Conservation (phyloP, 2,888 invertebrate species). For the Melipona bicolor region DNA sequence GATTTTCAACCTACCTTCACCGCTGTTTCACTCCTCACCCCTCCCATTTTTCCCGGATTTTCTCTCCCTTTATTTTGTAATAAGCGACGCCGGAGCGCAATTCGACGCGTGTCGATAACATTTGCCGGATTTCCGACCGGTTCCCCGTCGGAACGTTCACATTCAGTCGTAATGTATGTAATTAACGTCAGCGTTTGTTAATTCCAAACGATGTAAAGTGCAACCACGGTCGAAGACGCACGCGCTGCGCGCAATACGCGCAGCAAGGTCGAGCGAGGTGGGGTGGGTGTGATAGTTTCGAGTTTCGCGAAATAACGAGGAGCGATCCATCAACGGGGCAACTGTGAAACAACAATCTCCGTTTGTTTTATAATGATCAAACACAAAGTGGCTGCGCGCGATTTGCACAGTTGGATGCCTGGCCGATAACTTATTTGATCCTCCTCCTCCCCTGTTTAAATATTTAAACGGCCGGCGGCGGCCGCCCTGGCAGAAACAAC, state of each 20-base stretch:
- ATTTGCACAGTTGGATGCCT: constrained; percentile 11
- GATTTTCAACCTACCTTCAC: constrained; percentile 6
- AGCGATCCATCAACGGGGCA: constrained; percentile 27
- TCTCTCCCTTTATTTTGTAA: not conserved
- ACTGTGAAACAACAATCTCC: constrained; percentile 27
- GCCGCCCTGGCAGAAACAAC: not conserved
- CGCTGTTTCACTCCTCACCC: not conserved
- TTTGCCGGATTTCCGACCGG: constrained; percentile 41
- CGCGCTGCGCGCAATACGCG: not conserved
- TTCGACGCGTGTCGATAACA: constrained; percentile 42
- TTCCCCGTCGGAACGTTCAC: constrained; percentile 19
- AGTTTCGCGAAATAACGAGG: constrained; percentile 38
- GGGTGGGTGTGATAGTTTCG: not conserved
- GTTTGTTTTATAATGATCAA: constrained; percentile 32
- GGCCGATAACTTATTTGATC: constrained; percentile 16
- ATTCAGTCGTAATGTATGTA: constrained; percentile 35
- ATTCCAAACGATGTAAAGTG: constrained; percentile 46
- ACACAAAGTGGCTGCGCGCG: not conserved
- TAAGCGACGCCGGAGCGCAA: not conserved
- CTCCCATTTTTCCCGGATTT: not conserved
- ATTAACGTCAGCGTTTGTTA: constrained; percentile 59
- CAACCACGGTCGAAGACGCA: not conserved
- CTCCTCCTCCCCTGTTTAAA: not conserved
- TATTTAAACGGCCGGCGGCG: not conserved
- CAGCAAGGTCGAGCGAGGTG: not conserved